Evolutionary conservation across 2,797 vertebrate genomes (phyloP).

Genomic region (Pseudotriccus pelzelni): DNA sequence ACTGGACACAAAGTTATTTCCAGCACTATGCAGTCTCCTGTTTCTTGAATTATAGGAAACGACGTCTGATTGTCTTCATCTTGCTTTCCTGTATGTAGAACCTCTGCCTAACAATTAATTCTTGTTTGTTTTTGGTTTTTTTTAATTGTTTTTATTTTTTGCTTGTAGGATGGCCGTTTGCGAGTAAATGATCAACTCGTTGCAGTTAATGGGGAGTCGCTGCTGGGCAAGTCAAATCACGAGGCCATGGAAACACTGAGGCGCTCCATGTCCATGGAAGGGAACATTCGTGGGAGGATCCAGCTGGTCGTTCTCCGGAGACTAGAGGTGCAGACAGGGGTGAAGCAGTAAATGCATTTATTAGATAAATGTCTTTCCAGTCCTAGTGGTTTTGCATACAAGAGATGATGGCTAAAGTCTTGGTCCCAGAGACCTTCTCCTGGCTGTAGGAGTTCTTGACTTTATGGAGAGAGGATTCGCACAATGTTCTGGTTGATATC

Average conservation of each 20-base stretch:
- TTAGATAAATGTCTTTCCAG: not conserved
- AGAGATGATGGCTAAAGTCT: not conserved
- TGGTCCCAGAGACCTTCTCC: not conserved
- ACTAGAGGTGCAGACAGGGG: slow-evolving; percentile 70
- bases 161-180: slow-evolving; percentile 88
- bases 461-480: not conserved
- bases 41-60: not conserved
- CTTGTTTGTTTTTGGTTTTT: not conserved
- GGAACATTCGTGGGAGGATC: slow-evolving; percentile 91
- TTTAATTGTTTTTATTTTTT: not conserved
- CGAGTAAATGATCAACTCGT: slow-evolving; percentile 92
- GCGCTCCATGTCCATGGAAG: slow-evolving; percentile 97
- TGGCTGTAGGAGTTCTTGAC: not conserved
- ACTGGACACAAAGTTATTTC: not conserved
- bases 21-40: not conserved
- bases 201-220: slow-evolving; percentile 91
- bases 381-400: not conserved
- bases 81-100: not conserved
- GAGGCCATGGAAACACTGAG: slow-evolving; percentile 96
- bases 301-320: slow-evolving; percentile 89
- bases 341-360: not conserved
- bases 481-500: not conserved
- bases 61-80: not conserved
- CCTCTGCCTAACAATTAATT: not conserved
- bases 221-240: slow-evolving; percentile 91